Evolutionary conservation across 2,888 invertebrate species (phyloP), one percentile per base, ranked within the genome.

Genomic region (Cheiracanthium punctorium): DNA sequence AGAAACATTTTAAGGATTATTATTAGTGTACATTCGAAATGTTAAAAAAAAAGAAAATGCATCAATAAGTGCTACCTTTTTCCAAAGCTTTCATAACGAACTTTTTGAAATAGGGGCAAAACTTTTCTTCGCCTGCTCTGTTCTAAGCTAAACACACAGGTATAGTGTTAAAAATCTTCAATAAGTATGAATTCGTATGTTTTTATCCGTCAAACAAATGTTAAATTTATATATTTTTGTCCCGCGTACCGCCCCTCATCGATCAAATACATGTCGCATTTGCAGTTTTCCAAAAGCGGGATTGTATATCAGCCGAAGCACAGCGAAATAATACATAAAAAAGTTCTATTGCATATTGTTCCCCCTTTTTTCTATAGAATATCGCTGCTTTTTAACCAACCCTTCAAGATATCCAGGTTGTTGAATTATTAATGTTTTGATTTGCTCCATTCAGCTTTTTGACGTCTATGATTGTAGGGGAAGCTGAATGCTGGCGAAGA

Each of bases 401-500:
- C 58, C 58, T 20, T 58, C 58, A 58, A 58, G 24, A 58, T 58
- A 58, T 58, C 24, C 58, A 58, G 58, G 58, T 24, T 58, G 58
- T 58, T 58, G 58, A 58, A 58, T 58, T 58, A 58, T 58, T 58
- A 24, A 58, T 58, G 24, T 12, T 58, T 58, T 58, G 58, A 58
- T 58, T 24, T 24, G 20, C 7, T 58, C 58, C 24, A 24, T 58
- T 58, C 58, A 58, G 7, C 8, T 7, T 58, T 24, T 58, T 58
- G 58, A 58, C 58, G 12, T 58, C 58, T 12, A 24, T 58, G 58
- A 58, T 58, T 58, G 58, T 24, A 5, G 24, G 24, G 58, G 58
- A 7, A 17, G 58, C 7, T 37, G 37, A 7, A 7, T 37, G n/a
- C n/a, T n/a, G 37, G 10, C 10, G 37, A 37, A 37, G 37, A 37